phyloP scores from a whole-genome alignment of 2,888 invertebrate genomes.

The Tachina fera region DNA sequence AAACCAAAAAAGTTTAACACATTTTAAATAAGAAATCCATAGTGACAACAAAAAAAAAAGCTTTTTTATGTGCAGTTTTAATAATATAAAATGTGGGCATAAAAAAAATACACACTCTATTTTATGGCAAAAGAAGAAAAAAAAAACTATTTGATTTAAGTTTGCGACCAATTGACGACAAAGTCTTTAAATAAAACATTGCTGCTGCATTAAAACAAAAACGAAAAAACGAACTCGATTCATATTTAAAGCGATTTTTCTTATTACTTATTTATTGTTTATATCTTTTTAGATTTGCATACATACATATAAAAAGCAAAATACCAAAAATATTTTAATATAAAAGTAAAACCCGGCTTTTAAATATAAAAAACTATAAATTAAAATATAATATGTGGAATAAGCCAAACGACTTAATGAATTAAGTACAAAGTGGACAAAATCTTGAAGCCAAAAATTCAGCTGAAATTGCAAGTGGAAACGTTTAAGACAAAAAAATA shows the following conservation, averaged over 20 bases:
- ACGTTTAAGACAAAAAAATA: slow-evolving; percentile 13
- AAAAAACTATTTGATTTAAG: not conserved
- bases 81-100: slow-evolving; percentile 7
- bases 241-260: slow-evolving; percentile 29
- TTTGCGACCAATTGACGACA: not conserved
- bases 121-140: slow-evolving; percentile 9
- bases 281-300: slow-evolving; percentile 50
- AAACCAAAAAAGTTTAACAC: slow-evolving; percentile 11
- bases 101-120: slow-evolving; percentile 7
- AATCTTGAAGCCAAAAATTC: slow-evolving; percentile 6
- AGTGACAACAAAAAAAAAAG: slow-evolving; percentile 44
- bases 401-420: slow-evolving; percentile 14
- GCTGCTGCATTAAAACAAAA: not conserved
- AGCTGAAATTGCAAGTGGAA: slow-evolving; percentile 50
- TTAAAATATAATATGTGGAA: slow-evolving; percentile 35
- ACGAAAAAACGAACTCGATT: not conserved
- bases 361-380: slow-evolving; percentile 50
- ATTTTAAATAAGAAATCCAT: slow-evolving; percentile 21
- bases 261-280: slow-evolving; percentile 20
- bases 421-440: slow-evolving; percentile 12
- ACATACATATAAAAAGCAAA: no score
- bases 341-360: slow-evolving; percentile 20
- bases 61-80: slow-evolving; percentile 19
- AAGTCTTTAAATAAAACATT: slow-evolving; percentile 28
- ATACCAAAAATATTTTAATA: not conserved